Percentiles rank a stretch among this genome's conserved stretches.
phyloP scores from a whole-genome alignment of 2,888 invertebrate genomes.

The Drosophila subsilvestris region DNA sequence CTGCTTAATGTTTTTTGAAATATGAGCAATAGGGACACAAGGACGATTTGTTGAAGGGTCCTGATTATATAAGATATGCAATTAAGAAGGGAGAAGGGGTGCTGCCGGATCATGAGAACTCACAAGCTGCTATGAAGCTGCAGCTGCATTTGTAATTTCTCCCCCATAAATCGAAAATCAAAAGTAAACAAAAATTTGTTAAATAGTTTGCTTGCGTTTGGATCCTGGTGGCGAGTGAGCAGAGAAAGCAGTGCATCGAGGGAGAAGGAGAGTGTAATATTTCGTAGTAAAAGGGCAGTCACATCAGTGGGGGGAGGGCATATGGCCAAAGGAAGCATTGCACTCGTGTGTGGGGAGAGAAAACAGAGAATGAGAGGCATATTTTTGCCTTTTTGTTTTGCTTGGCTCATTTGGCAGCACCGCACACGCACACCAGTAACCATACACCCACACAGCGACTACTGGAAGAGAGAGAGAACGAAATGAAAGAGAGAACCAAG shows the following conservation, averaged over 20 bases:
- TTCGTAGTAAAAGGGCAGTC: too few species aligned
- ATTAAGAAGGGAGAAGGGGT: conserved; percentile 11
- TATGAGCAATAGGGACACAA: conserved; percentile 44
- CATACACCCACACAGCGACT: conserved; percentile 34
- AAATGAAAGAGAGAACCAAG: conserved; percentile 13
- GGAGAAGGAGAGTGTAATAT: too few species aligned
- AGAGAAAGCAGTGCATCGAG: conserved; percentile 16
- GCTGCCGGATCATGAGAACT: conserved; percentile 11
- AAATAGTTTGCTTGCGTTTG: not conserved
- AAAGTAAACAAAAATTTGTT: not conserved
- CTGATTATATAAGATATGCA: conserved; percentile 23
- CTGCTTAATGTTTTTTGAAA: conserved; percentile 41
- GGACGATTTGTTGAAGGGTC: conserved; percentile 3
- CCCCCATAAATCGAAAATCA: not conserved
- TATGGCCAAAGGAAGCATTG: not conserved
- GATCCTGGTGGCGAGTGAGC: conserved; percentile 4
- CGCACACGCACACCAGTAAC: conserved; percentile 46
- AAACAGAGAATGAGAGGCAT: conserved; percentile 35
- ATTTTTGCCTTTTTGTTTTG: conserved; percentile 78
- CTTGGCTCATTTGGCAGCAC: conserved; percentile 72
- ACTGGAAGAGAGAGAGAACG: conserved; percentile 38
- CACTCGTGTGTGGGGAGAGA: conserved; percentile 15
- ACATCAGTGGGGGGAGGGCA: too few species aligned
- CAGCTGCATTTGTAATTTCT: not conserved
- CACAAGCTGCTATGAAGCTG: conserved; percentile 24